Evolutionary conservation across 2,888 invertebrate species (phyloP), one percentile per base, ranked within the genome.

Genomic region (Plebejus anna): DNA sequence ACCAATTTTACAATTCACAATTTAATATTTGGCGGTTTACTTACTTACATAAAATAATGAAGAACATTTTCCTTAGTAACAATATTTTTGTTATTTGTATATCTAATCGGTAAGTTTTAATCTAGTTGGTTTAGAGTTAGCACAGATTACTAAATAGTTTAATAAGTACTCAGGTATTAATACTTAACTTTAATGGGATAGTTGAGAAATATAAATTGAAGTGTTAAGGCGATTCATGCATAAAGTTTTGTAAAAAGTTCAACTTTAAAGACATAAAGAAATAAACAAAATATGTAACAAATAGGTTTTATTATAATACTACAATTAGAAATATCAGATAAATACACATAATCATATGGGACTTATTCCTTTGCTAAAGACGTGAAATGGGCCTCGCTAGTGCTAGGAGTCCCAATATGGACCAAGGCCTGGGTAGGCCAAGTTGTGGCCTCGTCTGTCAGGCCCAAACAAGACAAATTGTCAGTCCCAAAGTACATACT

Each of bases 351-450:
- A 28, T 28, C 7, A 2, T 22, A 61, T 59, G 38, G 4, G 16
- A 16, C 66, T 79, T 81, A 87, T 73, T 87, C 82, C 78, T 86
- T 86, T 28, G 90, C 90, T 22, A 90, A 81, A 0, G 89, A 90
- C 1, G 88, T 88, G 47, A 83, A 84, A 47, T 79, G 81, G 0
- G 76, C 79, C 6, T 85, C 87, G 11, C 81, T 83, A 13, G 88
- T 84, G 78, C 86, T 88, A 0, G 92, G 90, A 0, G 92, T 91
- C 38, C 85, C 91, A 1, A 92, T 81, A 75, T 89, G 83, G 1
- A 93, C 88, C 77, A 83, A 82, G 4, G 91, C 87, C 22, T 84
- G 82, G 4, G 84, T 76, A 0, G 93, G 92, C 91, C 91, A 92
- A 6, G 84, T 84, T 51, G 79, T 47, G 9, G 85, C 83, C 7